These are phyloP conservation scores for Setipinna tenuifilis DNA, from an alignment of 2,797 vertebrate genomes.

Conservation along the genomic window DNA sequence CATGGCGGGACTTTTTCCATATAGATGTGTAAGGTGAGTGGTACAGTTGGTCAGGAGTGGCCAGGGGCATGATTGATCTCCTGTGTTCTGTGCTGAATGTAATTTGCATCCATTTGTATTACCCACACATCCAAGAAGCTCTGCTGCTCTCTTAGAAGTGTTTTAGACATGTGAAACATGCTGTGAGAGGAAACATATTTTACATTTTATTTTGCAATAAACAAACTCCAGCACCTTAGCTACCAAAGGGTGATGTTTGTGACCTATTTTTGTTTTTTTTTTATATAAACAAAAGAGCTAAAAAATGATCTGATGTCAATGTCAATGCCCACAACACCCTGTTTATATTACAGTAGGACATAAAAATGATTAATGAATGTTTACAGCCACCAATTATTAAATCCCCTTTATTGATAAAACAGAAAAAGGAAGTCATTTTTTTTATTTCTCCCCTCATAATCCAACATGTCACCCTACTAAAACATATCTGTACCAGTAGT, in stretches of 20 bases:
- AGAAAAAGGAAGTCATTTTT: not conserved
- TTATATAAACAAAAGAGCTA: not conserved
- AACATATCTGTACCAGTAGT: not conserved
- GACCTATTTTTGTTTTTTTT: not conserved
- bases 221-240: not conserved
- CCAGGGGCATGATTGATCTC: conserved; percentile 47
- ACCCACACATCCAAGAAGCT: not conserved
- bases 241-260: too few relatives aligned
- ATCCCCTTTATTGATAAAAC: too few relatives aligned
- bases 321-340: not conserved
- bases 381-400: not conserved
- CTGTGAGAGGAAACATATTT: not conserved
- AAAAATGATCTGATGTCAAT: not conserved
- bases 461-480: not conserved
- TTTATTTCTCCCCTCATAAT: not conserved
- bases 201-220: not conserved
- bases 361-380: not conserved
- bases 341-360: too few relatives aligned
- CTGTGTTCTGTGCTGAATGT: conserved; percentile 41
- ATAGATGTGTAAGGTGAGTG: conserved; percentile 45
- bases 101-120: conserved; percentile 40
- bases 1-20: conserved; percentile 51
- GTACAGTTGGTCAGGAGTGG: conserved; percentile 36
- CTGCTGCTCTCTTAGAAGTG: not conserved
- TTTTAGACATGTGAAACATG: not conserved